Conservation (phyloP, 1,140 invertebrate species). For the Neodiprion fabricii region DNA sequence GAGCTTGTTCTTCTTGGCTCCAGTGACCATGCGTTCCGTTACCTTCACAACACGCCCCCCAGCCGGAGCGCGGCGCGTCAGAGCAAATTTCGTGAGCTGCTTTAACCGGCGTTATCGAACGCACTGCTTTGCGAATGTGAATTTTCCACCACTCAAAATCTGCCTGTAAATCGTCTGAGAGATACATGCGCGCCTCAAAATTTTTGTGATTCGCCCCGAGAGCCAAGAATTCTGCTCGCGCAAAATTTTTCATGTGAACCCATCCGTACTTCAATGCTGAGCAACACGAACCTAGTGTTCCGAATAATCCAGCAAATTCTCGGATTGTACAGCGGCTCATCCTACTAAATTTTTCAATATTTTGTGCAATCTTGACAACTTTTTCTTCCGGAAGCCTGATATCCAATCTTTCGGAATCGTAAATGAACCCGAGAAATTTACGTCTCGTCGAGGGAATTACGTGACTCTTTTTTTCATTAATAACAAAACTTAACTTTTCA, state of each 20-base stretch:
- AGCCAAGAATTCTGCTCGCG: slow-evolving; percentile 17
- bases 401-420: slow-evolving; percentile 17
- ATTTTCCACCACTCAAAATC: slow-evolving; percentile 17
- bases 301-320: slow-evolving; percentile 11
- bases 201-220: slow-evolving; percentile 9
- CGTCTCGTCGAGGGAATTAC: slow-evolving; percentile 10
- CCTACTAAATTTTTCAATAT: not conserved
- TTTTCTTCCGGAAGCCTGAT: slow-evolving; percentile 13
- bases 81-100: no score
- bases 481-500: slow-evolving; percentile 18
- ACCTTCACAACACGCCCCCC: no score
- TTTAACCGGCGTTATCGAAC: slow-evolving; percentile 20
- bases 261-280: slow-evolving; percentile 15
- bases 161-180: not conserved
- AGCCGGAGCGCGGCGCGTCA: no score
- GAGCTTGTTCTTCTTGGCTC: no score
- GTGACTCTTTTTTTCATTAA: slow-evolving; percentile 24
- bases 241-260: slow-evolving; percentile 18
- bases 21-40: no score
- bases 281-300: slow-evolving; percentile 16
- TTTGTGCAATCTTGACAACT: slow-evolving; percentile 10
- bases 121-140: slow-evolving; percentile 15
- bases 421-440: slow-evolving; percentile 18
- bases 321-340: slow-evolving; percentile 12
- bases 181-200: slow-evolving; percentile 19